Conservation (phyloP, 2,888 invertebrate genomes). For the Drosophila demipolita region DNA sequence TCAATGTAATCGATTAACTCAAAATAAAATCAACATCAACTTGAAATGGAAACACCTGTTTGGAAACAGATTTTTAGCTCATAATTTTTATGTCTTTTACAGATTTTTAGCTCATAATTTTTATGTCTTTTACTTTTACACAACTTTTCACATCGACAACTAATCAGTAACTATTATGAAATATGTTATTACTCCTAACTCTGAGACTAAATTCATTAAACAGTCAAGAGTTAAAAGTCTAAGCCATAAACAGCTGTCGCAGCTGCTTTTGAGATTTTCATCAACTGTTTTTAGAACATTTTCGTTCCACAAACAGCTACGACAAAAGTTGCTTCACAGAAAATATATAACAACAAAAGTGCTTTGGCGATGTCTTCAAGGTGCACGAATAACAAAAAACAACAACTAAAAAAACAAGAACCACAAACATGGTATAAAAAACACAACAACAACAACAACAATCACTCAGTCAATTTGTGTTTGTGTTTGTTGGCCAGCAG, state of each 20-base stretch:
- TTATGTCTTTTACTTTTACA: not conserved
- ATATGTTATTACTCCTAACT: not conserved
- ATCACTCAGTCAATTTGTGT: conserved; percentile 22
- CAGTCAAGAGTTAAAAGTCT: not conserved
- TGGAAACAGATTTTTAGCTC: not conserved
- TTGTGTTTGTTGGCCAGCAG: conserved; percentile 41
- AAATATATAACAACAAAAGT: not conserved
- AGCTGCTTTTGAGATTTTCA: conserved; percentile 26
- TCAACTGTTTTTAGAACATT: conserved; percentile 10
- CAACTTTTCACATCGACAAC: not conserved
- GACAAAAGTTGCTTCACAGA: conserved; percentile 19
- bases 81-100: not conserved
- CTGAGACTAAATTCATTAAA: not conserved
- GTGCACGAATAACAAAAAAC: conserved; percentile 25
- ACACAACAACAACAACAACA: conserved; percentile 17
- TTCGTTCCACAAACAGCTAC: conserved; percentile 10
- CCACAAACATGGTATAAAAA: conserved; percentile 20
- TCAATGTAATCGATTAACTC: not conserved
- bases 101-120: not conserved
- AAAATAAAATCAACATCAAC: not conserved
- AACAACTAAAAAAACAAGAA: not conserved
- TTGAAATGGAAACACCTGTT: not conserved
- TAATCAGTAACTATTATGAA: not conserved
- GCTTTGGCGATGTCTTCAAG: conserved; percentile 28
- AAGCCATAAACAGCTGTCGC: conserved; percentile 38